These are phyloP conservation scores for Cephus spinipes DNA, from an alignment of 2,888 invertebrate species.

Conservation along the genomic window DNA sequence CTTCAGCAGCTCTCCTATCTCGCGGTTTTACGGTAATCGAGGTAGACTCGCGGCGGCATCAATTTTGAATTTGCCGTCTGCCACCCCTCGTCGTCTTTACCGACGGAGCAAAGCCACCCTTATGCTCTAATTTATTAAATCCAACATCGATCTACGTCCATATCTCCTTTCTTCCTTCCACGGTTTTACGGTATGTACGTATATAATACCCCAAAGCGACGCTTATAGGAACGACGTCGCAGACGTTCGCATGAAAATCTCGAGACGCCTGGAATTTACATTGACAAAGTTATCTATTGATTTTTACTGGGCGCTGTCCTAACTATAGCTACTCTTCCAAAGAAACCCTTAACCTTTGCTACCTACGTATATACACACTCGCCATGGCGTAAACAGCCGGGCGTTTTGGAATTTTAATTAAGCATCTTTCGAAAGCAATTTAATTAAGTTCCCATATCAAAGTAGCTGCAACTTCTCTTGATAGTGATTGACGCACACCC, in stretches of 20 bases:
- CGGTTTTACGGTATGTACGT: no score
- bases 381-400: neutral
- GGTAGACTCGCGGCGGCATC: neutral
- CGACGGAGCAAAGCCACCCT: neutral
- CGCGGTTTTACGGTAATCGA: no score
- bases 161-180: no score
- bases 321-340: no score
- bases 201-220: neutral
- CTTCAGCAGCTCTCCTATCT: no score
- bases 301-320: no score
- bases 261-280: slow-evolving; percentile 1
- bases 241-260: slow-evolving; percentile 5
- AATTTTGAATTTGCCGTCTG: neutral
- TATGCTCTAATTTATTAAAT: slow-evolving; percentile 1
- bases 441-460: slow-evolving; percentile 5
- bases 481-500: neutral
- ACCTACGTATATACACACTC: no score
- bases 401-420: neutral
- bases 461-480: neutral
- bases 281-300: no score
- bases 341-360: no score
- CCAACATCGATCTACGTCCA: neutral
- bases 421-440: neutral
- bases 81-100: neutral
- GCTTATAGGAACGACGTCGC: neutral